A percentile compares a stretch with the other conserved stretches of the same genome.
Conservation (phyloP, 2,113 vertebrate species). For the Dasyprocta punctata region DNA sequence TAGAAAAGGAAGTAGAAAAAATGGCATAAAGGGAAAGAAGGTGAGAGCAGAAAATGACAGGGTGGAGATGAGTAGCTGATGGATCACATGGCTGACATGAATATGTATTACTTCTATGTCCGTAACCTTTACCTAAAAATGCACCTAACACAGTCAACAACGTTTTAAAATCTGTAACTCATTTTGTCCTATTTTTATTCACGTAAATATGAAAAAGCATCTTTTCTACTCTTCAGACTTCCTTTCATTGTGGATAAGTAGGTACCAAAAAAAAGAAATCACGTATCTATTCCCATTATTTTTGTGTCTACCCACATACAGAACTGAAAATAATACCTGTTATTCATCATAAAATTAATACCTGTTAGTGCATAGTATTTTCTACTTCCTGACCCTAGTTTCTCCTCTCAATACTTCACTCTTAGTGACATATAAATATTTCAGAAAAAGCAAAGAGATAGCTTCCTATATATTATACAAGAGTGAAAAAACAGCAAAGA, state of each 20-base stretch:
- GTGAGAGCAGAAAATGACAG: neutral
- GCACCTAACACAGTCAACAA: neutral
- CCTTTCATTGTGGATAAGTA: slow-evolving; percentile 11
- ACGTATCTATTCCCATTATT: neutral
- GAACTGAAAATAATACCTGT: neutral
- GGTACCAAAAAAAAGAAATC: slow-evolving; percentile 14
- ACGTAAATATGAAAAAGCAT: neutral
- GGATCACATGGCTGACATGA: neutral
- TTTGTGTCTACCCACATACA: neutral
- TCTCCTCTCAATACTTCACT: slow-evolving; percentile 35
- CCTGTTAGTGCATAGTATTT: neutral
- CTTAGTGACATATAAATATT: slow-evolving; percentile 38
- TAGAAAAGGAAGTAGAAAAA: neutral
- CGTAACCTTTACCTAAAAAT: neutral
- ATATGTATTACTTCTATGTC: neutral
- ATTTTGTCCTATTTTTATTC: neutral
- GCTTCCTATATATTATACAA: neutral
- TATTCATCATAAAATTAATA: slow-evolving; percentile 52
- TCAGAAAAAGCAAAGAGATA: neutral
- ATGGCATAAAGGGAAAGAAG: neutral
- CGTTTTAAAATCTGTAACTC: neutral
- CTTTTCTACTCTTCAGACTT: neutral
- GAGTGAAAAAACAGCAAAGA: slow-evolving; percentile 14
- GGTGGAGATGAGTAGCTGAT: neutral
- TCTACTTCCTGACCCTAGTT: neutral